Conservation (phyloP, 2,113 vertebrate genomes). For the Ardeotis arabs region DNA sequence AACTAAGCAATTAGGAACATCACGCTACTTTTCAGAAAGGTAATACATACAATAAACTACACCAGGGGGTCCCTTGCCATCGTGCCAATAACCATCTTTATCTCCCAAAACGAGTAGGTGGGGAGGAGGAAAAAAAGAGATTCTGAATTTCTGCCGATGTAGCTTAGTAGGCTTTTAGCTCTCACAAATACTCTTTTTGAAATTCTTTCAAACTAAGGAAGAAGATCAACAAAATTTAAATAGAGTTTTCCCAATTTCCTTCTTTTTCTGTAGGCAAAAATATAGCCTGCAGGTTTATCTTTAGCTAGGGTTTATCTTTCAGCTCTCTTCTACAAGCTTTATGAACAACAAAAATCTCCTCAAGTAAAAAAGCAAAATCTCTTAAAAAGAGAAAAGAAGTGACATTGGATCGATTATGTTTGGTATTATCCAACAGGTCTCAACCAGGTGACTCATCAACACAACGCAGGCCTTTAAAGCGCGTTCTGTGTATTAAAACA, state of each 20-base stretch:
- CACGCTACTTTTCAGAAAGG: background rate
- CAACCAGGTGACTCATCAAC: background rate
- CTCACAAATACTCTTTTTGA: background rate
- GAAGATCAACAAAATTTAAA: background rate
- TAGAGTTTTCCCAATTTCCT: background rate
- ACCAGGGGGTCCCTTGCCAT: background rate
- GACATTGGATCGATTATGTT: fast-evolving
- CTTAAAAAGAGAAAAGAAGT: background rate
- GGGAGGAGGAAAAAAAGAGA: background rate
- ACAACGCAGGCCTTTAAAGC: background rate
- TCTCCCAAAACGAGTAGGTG: background rate
- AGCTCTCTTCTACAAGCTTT: background rate
- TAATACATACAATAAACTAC: background rate
- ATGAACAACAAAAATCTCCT: background rate
- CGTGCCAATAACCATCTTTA: background rate
- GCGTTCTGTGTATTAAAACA: background rate
- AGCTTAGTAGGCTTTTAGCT: background rate
- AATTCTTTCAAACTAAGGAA: background rate
- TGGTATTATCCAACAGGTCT: background rate
- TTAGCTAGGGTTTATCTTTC: background rate
- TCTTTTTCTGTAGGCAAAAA: background rate
- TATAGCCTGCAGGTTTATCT: background rate
- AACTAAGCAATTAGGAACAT: background rate
- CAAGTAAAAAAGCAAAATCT: background rate
- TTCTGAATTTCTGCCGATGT: background rate